phyloP scores from a whole-genome alignment of 2,113 vertebrate species.

The Glaucomys volans region DNA sequence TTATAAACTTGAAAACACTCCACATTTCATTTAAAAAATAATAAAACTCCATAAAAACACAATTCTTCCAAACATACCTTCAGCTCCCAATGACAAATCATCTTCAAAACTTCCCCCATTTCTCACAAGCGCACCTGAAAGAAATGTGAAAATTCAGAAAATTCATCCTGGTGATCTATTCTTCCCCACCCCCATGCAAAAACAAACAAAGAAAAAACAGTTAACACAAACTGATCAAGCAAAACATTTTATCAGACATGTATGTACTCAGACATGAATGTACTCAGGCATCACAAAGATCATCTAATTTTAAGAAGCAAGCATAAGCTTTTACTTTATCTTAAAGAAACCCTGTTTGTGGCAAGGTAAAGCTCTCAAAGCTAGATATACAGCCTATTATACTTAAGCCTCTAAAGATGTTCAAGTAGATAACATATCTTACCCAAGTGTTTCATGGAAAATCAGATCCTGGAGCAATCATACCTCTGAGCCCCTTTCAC shows the following conservation, averaged over 20 bases:
- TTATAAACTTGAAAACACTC: not conserved
- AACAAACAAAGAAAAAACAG: not conserved
- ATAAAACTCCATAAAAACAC: conserved; percentile 28
- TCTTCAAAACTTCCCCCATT: conserved; percentile 99
- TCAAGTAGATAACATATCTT: conserved; percentile 19
- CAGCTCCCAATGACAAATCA: conserved; percentile 98
- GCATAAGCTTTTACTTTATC: not conserved
- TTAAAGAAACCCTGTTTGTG: not conserved
- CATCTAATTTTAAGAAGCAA: not conserved
- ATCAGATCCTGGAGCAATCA: conserved; percentile 37
- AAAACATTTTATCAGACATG: conserved; percentile 34
- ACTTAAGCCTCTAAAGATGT: conserved; percentile 31
- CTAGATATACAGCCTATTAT: not conserved
- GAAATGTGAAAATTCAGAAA: conserved; percentile 73
- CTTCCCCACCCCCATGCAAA: conserved; percentile 43
- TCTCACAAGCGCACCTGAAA: conserved; percentile 91
- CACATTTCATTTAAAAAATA: not conserved
- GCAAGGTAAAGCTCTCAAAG: conserved; percentile 31
- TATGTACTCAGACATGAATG: conserved; percentile 20
- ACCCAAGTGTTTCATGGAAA: conserved; percentile 68
- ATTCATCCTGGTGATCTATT: conserved; percentile 36
- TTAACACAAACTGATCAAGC: conserved; percentile 60
- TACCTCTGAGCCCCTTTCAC: conserved; percentile 27
- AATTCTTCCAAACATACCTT: conserved; percentile 90
- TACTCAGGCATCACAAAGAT: conserved; percentile 63